Evolutionary conservation across 37 sponge, comb jelly and placozoan species (phyloP), one percentile per base, ranked within the genome.

Genomic region (Halichondria panicea): DNA sequence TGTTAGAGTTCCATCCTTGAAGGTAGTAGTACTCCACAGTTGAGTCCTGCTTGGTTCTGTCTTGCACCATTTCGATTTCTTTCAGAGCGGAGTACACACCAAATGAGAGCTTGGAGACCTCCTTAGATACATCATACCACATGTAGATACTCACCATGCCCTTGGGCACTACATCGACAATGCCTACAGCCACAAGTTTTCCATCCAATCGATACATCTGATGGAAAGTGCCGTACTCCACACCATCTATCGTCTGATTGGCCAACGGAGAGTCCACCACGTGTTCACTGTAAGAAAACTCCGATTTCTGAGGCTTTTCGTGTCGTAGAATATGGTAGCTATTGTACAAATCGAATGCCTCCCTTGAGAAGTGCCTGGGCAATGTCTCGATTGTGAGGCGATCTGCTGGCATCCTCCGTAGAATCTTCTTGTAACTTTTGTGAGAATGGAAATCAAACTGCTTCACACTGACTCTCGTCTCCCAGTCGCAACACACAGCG

Each of bases 81-180:
- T 86, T 96, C 58, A 96, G 74, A 79, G 93, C 87, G 38, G 90
- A 89, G 61, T 87, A 96, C 53, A 96, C 93, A 7, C 96, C 96
- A 83, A 96, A 78, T 13, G 96, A 96, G 36, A 71, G 68, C 84
- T 86, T 92, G 43, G 77, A 62, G 32, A 92, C 63, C 48, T 92
- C 93, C 66, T 84, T 89, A 18, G 69, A 44, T 43, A 89, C 76
- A 59, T 83, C 82, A 61, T 92, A 96, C 83, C 84, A 96, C 90
- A 96, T 92, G 85, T 96, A 96, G 21, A 89, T 72, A 54, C 96
- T 96, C 63, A 92, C 91, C 43, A 96, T 73, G 2, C 93, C 93
- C 37, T 79, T 83, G 11, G 94, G 93, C 30, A 96, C 71, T 3
- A 96, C 70, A 48, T 96, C 96, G 31, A 96, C 78, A 8, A 96